Evolutionary conservation across 2,797 vertebrate genomes (phyloP).

Genomic region (Saguinus oedipus): DNA sequence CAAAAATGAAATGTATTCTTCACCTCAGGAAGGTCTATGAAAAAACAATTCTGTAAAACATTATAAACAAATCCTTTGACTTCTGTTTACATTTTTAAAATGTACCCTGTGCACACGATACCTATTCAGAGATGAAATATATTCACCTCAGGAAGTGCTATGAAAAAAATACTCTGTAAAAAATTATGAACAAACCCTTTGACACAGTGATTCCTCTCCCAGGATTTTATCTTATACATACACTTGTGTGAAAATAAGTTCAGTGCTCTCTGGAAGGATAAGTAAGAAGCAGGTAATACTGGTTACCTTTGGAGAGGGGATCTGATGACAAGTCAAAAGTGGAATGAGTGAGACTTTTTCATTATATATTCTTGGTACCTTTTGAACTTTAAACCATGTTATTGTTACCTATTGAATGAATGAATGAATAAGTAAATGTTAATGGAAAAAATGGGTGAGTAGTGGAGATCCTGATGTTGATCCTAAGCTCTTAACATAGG

Average conservation of each 20-base stretch:
- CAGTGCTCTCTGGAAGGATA: neutral
- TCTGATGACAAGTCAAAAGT: neutral
- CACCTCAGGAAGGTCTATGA: neutral
- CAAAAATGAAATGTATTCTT: slow-evolving; percentile 32
- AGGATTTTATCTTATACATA: neutral
- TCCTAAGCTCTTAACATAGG: neutral
- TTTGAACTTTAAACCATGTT: slow-evolving; percentile 2
- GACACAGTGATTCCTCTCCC: neutral
- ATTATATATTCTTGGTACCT: neutral
- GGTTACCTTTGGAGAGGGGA: neutral
- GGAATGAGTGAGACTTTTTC: neutral
- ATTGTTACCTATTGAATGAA: neutral
- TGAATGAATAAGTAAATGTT: neutral
- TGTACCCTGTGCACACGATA: neutral
- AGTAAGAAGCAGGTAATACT: neutral
- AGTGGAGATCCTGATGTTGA: neutral
- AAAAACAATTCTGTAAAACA: slow-evolving; percentile 17
- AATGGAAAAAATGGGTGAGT: neutral
- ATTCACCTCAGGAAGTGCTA: neutral
- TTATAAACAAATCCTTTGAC: neutral
- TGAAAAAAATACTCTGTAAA: slow-evolving; percentile 1
- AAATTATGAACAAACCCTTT: slow-evolving; percentile 1
- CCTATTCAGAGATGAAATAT: slow-evolving; percentile 13
- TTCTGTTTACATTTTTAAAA: slow-evolving; percentile 2
- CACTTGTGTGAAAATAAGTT: neutral